phyloP scores from a whole-genome alignment of 2,888 invertebrate genomes.

The Taphrorychus bicolor region DNA sequence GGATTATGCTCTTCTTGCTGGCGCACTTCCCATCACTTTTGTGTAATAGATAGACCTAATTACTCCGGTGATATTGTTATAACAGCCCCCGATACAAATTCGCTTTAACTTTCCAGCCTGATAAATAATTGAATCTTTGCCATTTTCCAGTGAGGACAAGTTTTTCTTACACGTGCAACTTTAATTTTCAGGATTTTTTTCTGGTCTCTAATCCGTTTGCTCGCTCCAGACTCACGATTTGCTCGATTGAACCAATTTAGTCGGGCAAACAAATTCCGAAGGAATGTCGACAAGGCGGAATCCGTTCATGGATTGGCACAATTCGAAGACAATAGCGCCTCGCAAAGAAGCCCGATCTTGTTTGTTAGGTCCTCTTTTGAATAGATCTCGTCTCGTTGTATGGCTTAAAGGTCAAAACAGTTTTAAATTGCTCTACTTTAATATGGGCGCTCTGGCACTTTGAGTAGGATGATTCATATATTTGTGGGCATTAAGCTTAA shows the following conservation, averaged over 20 bases:
- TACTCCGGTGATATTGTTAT: conserved; percentile 5
- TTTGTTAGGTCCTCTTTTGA: conserved; percentile 20
- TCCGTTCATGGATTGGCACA: conserved; percentile 32
- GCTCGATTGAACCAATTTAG: conserved; percentile 59
- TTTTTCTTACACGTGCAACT: neutral
- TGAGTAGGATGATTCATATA: too few species aligned
- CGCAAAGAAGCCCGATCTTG: conserved; percentile 24
- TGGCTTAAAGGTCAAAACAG: conserved; percentile 8
- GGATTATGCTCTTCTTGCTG: conserved; percentile 23
- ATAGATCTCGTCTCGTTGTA: conserved; percentile 13
- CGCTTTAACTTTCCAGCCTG: too few species aligned
- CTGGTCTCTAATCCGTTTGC: conserved; percentile 53
- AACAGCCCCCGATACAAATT: conserved; percentile 2
- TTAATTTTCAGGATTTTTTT: neutral
- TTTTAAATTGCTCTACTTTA: too few species aligned
- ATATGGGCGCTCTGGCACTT: too few species aligned
- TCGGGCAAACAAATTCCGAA: conserved; percentile 53
- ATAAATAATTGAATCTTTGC: too few species aligned
- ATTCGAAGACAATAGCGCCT: conserved; percentile 29
- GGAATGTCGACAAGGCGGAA: conserved; percentile 32
- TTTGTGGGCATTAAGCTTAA: too few species aligned
- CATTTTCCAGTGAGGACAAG: too few species aligned
- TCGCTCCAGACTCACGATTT: conserved; percentile 56
- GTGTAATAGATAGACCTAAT: conserved; percentile 17
- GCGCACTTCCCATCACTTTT: conserved; percentile 22